A percentile compares a stretch with the other conserved stretches of the same genome.
Evolutionary conservation across 2,113 vertebrate genomes (phyloP).

Genomic region (Puma concolor): DNA sequence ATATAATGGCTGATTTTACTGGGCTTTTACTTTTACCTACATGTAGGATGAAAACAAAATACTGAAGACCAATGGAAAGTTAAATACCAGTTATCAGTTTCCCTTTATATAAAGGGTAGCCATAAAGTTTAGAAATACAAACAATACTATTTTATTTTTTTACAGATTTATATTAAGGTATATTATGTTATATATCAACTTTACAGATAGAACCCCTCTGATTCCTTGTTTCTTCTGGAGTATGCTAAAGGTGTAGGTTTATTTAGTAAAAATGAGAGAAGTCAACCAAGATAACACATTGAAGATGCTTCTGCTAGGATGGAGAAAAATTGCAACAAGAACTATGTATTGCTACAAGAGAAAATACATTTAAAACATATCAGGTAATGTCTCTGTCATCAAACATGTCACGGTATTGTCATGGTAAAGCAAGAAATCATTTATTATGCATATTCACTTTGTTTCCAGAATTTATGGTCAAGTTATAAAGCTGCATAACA

Average conservation of each 20-base stretch:
- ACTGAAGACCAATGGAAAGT: not conserved
- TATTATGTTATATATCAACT: not conserved
- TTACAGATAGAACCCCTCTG: not conserved
- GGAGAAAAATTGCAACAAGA: not conserved
- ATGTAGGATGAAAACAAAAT: not conserved
- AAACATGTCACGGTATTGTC: not conserved
- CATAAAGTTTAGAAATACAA: not conserved
- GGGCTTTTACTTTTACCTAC: constrained; percentile 9
- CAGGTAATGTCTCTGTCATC: not conserved
- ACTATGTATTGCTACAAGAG: not conserved
- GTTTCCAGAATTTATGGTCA: not conserved
- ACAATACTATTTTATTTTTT: constrained; percentile 21
- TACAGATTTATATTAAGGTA: not conserved
- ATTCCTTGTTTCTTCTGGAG: constrained; percentile 2
- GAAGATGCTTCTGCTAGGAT: not conserved
- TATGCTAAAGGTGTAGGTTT: not conserved
- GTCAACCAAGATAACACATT: not conserved
- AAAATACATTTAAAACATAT: not conserved
- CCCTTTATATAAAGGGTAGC: not conserved
- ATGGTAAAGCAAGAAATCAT: not conserved
- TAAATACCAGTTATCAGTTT: not conserved
- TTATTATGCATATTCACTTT: not conserved
- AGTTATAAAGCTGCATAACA: not conserved
- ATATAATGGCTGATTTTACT: not conserved
- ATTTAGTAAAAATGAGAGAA: constrained; percentile 48